A percentile compares a stretch with the other conserved stretches of the same genome.
Evolutionary conservation across 2,888 invertebrate species (phyloP).

Genomic region (Megastigmus dorsalis): DNA sequence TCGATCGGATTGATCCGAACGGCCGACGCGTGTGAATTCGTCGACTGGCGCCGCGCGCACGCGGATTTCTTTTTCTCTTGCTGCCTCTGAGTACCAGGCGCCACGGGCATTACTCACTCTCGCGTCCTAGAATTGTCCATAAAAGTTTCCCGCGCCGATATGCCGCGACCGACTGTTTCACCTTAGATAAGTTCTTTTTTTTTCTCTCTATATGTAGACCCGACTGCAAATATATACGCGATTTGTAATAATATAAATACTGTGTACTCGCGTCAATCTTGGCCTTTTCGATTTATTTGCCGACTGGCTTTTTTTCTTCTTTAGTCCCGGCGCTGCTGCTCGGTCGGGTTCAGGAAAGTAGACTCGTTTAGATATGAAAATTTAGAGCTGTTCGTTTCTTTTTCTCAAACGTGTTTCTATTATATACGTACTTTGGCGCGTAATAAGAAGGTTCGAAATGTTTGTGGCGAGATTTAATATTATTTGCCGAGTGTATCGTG

Average conservation of each 20-base stretch:
- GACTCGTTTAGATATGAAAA: too few species aligned
- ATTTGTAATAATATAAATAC: slow-evolving; percentile 29
- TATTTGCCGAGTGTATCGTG: too few species aligned
- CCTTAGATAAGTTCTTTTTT: neutral
- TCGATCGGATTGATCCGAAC: slow-evolving; percentile 3
- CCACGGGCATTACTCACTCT: slow-evolving; percentile 13
- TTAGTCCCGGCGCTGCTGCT: too few species aligned
- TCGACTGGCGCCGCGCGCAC: slow-evolving; percentile 4
- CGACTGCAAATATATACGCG: too few species aligned
- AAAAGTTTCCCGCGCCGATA: slow-evolving; percentile 14
- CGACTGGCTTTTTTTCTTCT: too few species aligned
- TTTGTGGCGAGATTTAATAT: too few species aligned
- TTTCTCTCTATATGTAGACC: neutral
- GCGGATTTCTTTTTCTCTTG: neutral
- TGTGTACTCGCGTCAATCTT: slow-evolving; percentile 12
- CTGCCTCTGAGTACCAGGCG: neutral
- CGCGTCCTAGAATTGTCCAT: neutral
- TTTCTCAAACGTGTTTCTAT: too few species aligned
- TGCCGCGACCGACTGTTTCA: neutral
- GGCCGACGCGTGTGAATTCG: slow-evolving; percentile 13
- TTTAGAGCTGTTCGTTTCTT: too few species aligned
- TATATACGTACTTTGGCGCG: too few species aligned
- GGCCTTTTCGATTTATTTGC: neutral
- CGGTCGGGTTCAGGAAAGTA: too few species aligned
- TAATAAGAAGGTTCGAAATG: too few species aligned